Evolutionary conservation across 2,797 vertebrate species (phyloP), one percentile per base, ranked within the genome.

Genomic region (Leuciscus waleckii): DNA sequence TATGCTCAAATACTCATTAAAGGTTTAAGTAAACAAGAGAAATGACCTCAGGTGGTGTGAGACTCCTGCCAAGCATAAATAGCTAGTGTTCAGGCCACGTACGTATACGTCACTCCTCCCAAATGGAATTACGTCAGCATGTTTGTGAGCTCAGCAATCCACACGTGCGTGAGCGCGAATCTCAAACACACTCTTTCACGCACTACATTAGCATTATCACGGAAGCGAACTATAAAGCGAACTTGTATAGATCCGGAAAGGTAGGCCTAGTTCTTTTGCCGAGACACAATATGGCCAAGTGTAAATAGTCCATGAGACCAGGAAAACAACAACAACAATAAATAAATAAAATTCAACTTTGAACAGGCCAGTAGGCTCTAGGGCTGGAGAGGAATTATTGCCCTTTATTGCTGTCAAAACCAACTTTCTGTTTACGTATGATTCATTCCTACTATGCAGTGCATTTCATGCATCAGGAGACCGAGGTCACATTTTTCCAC

Each of bases 371-470:
- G 32, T 21, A 7, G 17, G 29, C 29, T 75, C 7, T 56, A 61
- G n/a, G 58, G 39, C 74, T 77, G 6, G 32, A 37, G 13, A 56
- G 13, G 51, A 58, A 77, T 77, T 17, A 41, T 61, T 39, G 54
- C 54, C 51, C 51, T 77, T 76, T 58, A 39, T 58, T 58, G 74
- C 51, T 17, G 35, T 77, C 75, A 77, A 58, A 77, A 58, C 54
- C 13, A 14, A 39, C 11, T 26, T 37, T 56, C 21, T 76, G 74
- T 56, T 56, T 56, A 37, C 11, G 14, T 37, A 7, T 13, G 49
- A 76, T 51, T 37, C 32, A 76, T 56, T 56, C 13, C 21, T 56
- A 56, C 26, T 51, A 13, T 37, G 49, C 16, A 74, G 73, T 35
- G 46, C 29, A 35, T 75, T 75, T 75, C 11, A 56, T 39, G 26